phyloP scores from a whole-genome alignment of 2,797 vertebrate genomes.

The Diplodus puntazzo region DNA sequence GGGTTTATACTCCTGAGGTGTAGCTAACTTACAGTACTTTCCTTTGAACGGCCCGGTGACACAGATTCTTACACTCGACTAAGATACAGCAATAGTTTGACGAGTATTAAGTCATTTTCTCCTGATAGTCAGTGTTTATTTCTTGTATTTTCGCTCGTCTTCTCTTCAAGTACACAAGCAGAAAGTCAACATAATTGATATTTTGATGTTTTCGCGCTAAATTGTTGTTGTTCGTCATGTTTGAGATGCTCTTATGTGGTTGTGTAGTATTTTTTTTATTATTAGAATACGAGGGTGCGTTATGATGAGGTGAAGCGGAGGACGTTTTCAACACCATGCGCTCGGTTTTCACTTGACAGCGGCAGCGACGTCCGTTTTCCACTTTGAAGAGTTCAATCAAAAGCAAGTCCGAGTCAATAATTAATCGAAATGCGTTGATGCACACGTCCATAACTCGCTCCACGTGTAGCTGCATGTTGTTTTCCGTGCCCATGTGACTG shows the following conservation, averaged over 20 bases:
- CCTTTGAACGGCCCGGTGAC: too few species aligned
- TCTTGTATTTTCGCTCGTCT: too few species aligned
- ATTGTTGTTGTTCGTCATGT: too few species aligned
- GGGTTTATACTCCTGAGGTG: too few species aligned
- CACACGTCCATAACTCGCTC: not conserved
- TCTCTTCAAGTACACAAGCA: too few species aligned
- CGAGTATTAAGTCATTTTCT: too few species aligned
- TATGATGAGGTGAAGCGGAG: not conserved
- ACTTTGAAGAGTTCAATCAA: not conserved
- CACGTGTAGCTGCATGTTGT: conserved; percentile 6
- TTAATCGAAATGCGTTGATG: not conserved
- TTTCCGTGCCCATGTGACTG: conserved; percentile 23
- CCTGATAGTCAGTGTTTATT: too few species aligned
- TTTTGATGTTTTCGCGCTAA: not conserved
- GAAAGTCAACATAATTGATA: conserved; percentile 3
- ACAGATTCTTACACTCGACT: too few species aligned
- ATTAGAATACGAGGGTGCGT: not conserved
- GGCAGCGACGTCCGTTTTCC: not conserved
- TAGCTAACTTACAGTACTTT: too few species aligned
- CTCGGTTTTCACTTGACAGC: not conserved
- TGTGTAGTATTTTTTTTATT: not conserved
- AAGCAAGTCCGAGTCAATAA: conserved; percentile 8
- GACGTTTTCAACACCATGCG: not conserved
- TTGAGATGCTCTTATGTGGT: too few species aligned
- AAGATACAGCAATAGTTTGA: too few species aligned